Conservation (phyloP, 1,140 invertebrate species). For the Heliconius melpomene region DNA sequence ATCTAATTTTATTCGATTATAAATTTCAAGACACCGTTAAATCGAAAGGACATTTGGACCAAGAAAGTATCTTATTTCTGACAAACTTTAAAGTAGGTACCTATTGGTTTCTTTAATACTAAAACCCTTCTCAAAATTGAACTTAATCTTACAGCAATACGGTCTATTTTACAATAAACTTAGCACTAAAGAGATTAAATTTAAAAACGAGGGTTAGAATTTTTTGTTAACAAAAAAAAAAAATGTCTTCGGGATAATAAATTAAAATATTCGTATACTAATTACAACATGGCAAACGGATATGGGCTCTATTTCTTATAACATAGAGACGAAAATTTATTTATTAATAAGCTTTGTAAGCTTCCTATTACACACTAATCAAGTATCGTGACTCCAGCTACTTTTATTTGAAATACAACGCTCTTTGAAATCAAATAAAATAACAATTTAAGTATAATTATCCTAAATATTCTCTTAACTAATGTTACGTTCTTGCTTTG, state of each 20-base stretch:
- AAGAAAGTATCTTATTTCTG: constrained; percentile 44
- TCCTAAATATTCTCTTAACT: not conserved
- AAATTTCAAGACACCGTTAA: constrained; percentile 25
- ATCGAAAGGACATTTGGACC: constrained; percentile 36
- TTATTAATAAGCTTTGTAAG: not conserved
- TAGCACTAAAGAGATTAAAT: not conserved
- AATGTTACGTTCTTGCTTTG: not conserved
- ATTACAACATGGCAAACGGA: not conserved
- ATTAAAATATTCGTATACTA: constrained; percentile 37
- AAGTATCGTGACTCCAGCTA: constrained; percentile 12
- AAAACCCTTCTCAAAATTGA: not conserved
- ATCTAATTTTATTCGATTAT: not conserved
- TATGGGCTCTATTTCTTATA: not conserved
- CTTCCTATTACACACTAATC: constrained; percentile 12
- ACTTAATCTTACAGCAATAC: not conserved
- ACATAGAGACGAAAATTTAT: not conserved
- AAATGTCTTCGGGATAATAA: constrained; percentile 40
- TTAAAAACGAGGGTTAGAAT: constrained; percentile 33
- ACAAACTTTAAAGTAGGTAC: constrained; percentile 20
- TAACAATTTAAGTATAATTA: constrained; percentile 11
- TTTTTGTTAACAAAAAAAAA: constrained; percentile 41
- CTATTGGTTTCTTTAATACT: not conserved
- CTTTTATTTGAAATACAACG: constrained; percentile 7
- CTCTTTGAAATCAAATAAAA: constrained; percentile 16
- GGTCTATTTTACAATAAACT: not conserved